phyloP scores from a whole-genome alignment of 2,113 vertebrate species.

The Sarotherodon lohbergeri region DNA sequence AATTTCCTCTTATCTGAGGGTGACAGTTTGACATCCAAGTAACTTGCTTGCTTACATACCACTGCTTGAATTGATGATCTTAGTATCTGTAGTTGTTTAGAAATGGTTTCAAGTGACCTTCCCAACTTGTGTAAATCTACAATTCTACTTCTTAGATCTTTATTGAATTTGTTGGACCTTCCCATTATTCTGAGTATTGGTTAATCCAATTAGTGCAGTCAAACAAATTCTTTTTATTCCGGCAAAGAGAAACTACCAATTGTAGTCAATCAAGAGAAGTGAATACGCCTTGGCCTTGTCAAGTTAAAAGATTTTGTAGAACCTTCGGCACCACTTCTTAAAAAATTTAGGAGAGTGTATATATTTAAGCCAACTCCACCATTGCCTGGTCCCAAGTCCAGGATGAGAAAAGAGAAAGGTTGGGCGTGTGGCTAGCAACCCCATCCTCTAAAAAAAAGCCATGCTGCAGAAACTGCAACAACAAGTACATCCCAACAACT shows the following conservation, averaged over 20 bases:
- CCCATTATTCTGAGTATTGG: too few species aligned
- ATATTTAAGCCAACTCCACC: not conserved
- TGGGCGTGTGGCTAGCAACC: not conserved
- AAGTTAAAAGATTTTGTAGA: not conserved
- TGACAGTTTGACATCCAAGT: not conserved
- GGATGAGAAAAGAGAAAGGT: not conserved
- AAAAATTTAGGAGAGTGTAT: not conserved
- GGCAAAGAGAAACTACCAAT: too few species aligned
- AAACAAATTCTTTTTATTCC: too few species aligned
- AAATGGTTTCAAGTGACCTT: too few species aligned
- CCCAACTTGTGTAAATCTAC: too few species aligned
- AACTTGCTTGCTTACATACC: too few species aligned
- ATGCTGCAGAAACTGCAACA: not conserved
- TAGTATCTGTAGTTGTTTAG: too few species aligned
- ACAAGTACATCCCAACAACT: not conserved
- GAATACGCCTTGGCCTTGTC: not conserved
- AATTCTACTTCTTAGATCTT: too few species aligned
- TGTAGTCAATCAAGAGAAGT: too few species aligned
- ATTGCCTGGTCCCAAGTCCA: not conserved
- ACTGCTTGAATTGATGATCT: too few species aligned
- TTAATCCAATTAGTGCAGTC: too few species aligned
- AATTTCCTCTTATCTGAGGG: not conserved
- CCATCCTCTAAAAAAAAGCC: not conserved
- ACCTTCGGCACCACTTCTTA: not conserved
- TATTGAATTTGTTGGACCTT: too few species aligned